Evolutionary conservation across 2,888 invertebrate species (phyloP), one percentile per base, ranked within the genome.

Genomic region (Apoderus coryli): DNA sequence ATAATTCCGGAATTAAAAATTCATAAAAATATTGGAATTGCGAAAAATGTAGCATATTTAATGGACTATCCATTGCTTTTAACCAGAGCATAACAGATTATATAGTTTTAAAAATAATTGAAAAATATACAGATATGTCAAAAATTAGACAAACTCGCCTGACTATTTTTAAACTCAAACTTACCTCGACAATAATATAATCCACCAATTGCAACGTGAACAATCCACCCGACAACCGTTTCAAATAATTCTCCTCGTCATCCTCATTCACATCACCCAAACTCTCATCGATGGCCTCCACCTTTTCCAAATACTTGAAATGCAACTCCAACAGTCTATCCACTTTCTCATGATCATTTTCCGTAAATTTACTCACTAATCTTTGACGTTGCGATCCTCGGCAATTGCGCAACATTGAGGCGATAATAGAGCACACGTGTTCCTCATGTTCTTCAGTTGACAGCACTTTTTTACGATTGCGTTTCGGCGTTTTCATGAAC

Each of bases 401-500:
- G 52, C 93, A 92, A 55, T 93, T 92, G 37, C 86, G 72, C 40
- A 96, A 59, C 77, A 96, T 82, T 16, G 88, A 88, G 1, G 88
- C 76, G 47, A 96, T 84, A 36, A 95, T 86, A 0, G 92, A 90
- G 10, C 84, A 71, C 1, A 92, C 89, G 58, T 93, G 89, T 61
- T 96, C 89, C 69, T 93, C 93, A 46, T 92, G 84, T 52, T 92
- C 88, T 50, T 89, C 86, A 1, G 79, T 68, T 4, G 82, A 79
- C 6, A 88, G 60, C 26, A 86, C 65, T 34, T 43, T 74, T 50
- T 78, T 79, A 36, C 79, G 66, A 46, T 73, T 74, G 46, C 80
- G 75, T 47, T 84, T 84, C 1, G 98, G 98, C 0, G 96, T 96
- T 61, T 95, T 92, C 96, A 99, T 96, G 53, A 96, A 98, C 1